Conservation (phyloP, 2,797 vertebrate genomes). For the Anniella stebbinsi region DNA sequence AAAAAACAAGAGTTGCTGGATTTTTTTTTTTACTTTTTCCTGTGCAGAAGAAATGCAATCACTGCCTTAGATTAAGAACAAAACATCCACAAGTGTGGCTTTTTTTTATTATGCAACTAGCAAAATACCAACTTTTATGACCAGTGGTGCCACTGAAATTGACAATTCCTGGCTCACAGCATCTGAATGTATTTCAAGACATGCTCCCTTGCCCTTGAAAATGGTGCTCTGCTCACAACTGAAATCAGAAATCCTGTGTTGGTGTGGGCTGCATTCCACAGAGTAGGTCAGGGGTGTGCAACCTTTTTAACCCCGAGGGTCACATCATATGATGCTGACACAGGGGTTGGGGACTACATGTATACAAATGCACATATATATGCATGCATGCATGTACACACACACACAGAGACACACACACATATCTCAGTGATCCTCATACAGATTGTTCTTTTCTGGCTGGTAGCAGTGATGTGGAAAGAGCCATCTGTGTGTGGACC, state of each 20-base stretch:
- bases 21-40: background rate
- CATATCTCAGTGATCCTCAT: no score
- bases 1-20: slow-evolving; percentile 46
- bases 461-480: no score
- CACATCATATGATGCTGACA: no score
- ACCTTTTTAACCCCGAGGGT: no score
- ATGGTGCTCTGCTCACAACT: background rate
- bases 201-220: background rate
- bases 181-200: background rate
- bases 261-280: no score
- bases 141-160: background rate
- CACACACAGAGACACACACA: no score
- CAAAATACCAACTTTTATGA: background rate
- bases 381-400: no score
- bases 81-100: background rate
- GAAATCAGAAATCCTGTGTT: background rate
- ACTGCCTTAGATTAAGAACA: slow-evolving; percentile 31
- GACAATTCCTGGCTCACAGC: background rate
- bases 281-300: no score
- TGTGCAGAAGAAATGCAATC: slow-evolving; percentile 40
- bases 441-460: no score
- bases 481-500: no score
- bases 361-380: no score
- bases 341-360: no score
- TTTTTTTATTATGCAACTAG: background rate